Conservation (phyloP, 2,888 invertebrate genomes). For the Nematopogon swammerdamellus region DNA sequence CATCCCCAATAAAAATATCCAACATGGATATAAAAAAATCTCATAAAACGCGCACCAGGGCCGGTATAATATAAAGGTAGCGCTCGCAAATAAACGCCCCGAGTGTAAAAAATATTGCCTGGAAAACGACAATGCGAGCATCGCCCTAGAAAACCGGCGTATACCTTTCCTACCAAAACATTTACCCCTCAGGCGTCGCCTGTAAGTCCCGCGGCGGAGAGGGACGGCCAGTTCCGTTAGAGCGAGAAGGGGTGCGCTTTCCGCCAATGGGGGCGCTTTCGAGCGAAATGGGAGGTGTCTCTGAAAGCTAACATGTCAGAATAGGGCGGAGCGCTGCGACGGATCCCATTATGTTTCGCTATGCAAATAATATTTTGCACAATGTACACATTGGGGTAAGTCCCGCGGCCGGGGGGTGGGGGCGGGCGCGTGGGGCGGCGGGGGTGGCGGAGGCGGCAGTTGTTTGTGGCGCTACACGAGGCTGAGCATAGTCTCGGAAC, state of each 20-base stretch:
- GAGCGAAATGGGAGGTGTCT: slow-evolving; percentile 36
- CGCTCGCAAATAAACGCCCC: slow-evolving; percentile 38
- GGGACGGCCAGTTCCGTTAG: slow-evolving; percentile 16
- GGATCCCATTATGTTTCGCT: slow-evolving; percentile 60
- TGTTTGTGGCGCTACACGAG: slow-evolving; percentile 22
- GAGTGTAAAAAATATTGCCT: slow-evolving; percentile 44
- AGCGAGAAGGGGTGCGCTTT: slow-evolving; percentile 20
- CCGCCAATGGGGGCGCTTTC: slow-evolving; percentile 29
- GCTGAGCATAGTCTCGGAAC: too few species aligned
- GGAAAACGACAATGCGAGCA: slow-evolving; percentile 35
- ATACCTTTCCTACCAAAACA: slow-evolving; percentile 57
- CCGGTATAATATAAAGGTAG: slow-evolving; percentile 54
- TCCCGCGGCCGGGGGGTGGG: slow-evolving; percentile 29
- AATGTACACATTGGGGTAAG: slow-evolving; percentile 62
- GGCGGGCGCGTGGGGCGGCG: slow-evolving; percentile 13
- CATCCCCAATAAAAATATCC: slow-evolving; percentile 32
- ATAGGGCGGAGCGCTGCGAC: slow-evolving; percentile 37
- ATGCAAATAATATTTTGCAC: slow-evolving; percentile 72
- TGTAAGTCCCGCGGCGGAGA: slow-evolving; percentile 42
- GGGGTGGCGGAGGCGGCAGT: neutral
- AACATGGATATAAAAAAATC: slow-evolving; percentile 30
- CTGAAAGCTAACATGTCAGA: slow-evolving; percentile 53
- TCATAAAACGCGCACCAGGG: slow-evolving; percentile 51
- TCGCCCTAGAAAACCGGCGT: slow-evolving; percentile 49
- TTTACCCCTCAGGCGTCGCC: slow-evolving; percentile 54